A percentile compares a stretch with the other conserved stretches of the same genome.
These are phyloP conservation scores for Sardina pilchardus DNA, from an alignment of 2,113 vertebrate species.

Conservation along the genomic window DNA sequence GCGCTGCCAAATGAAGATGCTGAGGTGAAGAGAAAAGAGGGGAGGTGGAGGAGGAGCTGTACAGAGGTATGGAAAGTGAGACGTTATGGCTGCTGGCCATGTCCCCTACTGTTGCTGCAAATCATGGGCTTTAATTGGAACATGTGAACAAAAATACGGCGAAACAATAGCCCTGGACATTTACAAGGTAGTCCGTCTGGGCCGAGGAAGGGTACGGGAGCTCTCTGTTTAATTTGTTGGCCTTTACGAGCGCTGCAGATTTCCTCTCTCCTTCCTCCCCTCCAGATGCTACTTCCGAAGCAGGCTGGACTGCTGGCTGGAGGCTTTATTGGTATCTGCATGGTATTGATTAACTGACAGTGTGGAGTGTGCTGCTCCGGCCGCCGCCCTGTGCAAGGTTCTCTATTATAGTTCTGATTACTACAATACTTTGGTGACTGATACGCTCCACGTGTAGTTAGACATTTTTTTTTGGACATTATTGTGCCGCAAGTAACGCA, in stretches of 20 bases:
- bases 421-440: conserved; percentile 43
- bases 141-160: conserved; percentile 16
- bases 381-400: not conserved
- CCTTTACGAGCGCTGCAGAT: conserved; percentile 44
- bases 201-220: conserved; percentile 19
- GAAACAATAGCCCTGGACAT: conserved; percentile 28
- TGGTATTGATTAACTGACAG: conserved; percentile 45
- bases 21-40: not conserved
- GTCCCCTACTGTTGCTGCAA: conserved; percentile 19
- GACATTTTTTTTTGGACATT: not conserved
- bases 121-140: conserved; percentile 37
- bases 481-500: conserved; percentile 1
- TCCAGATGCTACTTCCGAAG: conserved; percentile 32
- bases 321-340: conserved; percentile 46
- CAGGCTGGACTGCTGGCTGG: not conserved
- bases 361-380: conserved; percentile 22
- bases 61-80: conserved; percentile 15
- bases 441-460: conserved; percentile 30
- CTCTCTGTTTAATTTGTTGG: conserved; percentile 46
- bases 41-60: not conserved
- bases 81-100: conserved; percentile 16
- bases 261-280: not conserved
- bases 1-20: conserved; percentile 46
- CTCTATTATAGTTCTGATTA: conserved; percentile 43
- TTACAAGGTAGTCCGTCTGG: conserved; percentile 37